These are phyloP conservation scores for Apomyelois bistriatella DNA, from an alignment of 2,888 invertebrate genomes.

Conservation along the genomic window DNA sequence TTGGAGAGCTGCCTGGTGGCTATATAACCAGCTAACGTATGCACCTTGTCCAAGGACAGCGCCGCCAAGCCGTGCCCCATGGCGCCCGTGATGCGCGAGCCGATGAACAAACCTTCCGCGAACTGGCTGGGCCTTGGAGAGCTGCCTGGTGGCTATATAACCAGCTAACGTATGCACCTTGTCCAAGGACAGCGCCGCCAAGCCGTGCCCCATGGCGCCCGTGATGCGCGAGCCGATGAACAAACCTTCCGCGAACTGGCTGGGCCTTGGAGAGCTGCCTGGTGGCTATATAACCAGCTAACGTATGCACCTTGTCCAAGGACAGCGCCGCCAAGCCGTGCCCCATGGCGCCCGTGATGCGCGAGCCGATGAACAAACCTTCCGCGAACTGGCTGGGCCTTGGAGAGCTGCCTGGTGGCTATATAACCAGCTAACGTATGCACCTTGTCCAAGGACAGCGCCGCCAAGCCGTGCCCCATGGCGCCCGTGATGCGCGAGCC, in stretches of 20 bases:
- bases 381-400: no score
- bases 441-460: conserved; percentile 84
- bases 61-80: conserved; percentile 95
- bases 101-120: no score
- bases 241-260: no score
- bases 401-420: no score
- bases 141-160: no score
- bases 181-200: conserved; percentile 91
- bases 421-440: background rate
- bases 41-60: conserved; percentile 82
- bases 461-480: conserved; percentile 93
- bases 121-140: no score
- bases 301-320: conserved; percentile 50
- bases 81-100: conserved; percentile 89
- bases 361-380: conserved; percentile 77
- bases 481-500: conserved; percentile 90
- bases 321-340: conserved; percentile 96
- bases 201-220: conserved; percentile 90
- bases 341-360: conserved; percentile 90
- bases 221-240: conserved; percentile 90
- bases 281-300: no score
- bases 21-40: background rate
- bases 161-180: conserved; percentile 39
- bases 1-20: no score
- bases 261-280: no score